These are phyloP conservation scores for Heterodera carotae DNA, from an alignment of 1,140 invertebrate genomes.

Conservation along the genomic window DNA sequence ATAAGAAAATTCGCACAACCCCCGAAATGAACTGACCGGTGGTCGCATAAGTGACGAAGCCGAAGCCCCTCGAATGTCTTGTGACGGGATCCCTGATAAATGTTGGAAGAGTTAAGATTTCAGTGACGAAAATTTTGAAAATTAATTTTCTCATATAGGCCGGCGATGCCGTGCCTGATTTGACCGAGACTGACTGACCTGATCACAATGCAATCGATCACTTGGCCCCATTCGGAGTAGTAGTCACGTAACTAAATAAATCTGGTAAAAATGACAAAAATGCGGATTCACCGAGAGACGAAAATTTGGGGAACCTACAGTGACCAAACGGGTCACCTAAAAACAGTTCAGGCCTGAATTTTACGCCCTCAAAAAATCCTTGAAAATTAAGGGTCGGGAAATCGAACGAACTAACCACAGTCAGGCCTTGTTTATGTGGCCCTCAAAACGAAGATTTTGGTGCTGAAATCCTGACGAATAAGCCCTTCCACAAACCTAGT, in stretches of 20 bases:
- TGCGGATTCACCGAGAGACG: no score
- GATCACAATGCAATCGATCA: slow-evolving; percentile 97
- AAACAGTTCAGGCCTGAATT: not conserved
- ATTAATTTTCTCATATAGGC: slow-evolving; percentile 6
- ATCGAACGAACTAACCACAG: no score
- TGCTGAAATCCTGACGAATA: no score
- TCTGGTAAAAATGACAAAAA: not conserved
- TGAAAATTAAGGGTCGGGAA: no score
- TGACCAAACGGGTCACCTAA: no score
- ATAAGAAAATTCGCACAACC: not conserved
- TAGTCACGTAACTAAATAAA: slow-evolving; percentile 78
- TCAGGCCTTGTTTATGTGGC: no score
- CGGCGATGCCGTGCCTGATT: no score
- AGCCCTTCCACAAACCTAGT: no score
- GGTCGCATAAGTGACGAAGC: slow-evolving; percentile 87
- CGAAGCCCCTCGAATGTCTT: slow-evolving; percentile 90
- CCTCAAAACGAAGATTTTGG: no score
- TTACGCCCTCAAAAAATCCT: not conserved
- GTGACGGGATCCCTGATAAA: slow-evolving; percentile 83
- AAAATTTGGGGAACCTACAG: no score
- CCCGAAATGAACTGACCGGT: slow-evolving; percentile 6
- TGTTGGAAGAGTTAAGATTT: no score
- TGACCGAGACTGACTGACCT: not conserved
- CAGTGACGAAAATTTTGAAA: slow-evolving; percentile 13
- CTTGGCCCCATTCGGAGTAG: slow-evolving; percentile 89